Conservation (phyloP, 2,797 vertebrate species). For the Tiaroga cobitis region DNA sequence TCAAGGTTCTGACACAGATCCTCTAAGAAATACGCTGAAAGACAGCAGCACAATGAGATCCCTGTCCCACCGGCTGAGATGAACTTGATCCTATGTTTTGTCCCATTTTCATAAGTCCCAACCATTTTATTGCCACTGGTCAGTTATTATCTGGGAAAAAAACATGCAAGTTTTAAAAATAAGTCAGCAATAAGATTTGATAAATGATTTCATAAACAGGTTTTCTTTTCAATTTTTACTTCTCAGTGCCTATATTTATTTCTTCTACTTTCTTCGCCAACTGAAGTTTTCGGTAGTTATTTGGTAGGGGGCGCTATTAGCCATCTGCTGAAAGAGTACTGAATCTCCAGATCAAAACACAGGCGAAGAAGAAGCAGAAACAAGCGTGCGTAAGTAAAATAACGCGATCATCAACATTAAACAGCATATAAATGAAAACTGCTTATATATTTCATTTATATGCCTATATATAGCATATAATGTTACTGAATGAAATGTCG, state of each 20-base stretch:
- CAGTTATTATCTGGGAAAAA: neutral
- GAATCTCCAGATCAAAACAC: too few species aligned
- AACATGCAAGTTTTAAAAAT: neutral
- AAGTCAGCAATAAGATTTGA: neutral
- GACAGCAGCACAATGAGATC: constrained; percentile 8
- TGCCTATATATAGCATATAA: too few species aligned
- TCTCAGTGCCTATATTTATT: neutral
- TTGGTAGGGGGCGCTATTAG: too few species aligned
- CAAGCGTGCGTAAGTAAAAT: too few species aligned
- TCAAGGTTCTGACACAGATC: constrained; percentile 36
- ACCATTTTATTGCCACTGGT: neutral
- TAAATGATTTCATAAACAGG: neutral
- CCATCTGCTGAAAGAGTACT: too few species aligned
- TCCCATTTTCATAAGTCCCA: neutral
- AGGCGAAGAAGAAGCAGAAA: too few species aligned
- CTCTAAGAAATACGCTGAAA: constrained; percentile 35
- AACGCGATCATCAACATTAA: too few species aligned
- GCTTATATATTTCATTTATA: too few species aligned
- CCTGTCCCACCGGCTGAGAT: neutral
- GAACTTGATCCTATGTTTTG: neutral
- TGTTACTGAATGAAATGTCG: too few species aligned
- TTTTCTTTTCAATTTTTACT: neutral
- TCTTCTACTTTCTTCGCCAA: neutral
- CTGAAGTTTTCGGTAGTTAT: too few species aligned
- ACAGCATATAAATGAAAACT: too few species aligned